Evolutionary conservation across 2,113 vertebrate species (phyloP).

Genomic region (Scytalopus superciliaris): DNA sequence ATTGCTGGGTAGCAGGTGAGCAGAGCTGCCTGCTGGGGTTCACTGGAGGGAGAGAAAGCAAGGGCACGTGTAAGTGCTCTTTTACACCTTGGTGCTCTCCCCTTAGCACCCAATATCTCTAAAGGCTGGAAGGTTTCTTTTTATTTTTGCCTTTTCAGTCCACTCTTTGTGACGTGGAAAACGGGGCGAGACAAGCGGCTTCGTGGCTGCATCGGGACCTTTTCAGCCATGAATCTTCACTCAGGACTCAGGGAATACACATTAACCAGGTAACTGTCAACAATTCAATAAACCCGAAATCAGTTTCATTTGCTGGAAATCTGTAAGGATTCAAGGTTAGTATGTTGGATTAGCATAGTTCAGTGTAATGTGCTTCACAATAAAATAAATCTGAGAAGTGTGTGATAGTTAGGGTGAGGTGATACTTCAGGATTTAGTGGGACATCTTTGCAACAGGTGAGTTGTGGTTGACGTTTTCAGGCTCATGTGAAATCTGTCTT

Average conservation of each 20-base stretch:
- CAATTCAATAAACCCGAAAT: neutral
- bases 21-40: neutral
- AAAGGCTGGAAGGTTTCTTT: constrained; percentile 52
- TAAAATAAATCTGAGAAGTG: neutral
- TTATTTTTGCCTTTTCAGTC: constrained; percentile 73
- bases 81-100: neutral
- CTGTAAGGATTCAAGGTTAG: neutral
- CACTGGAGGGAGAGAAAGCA: neutral
- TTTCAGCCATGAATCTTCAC: constrained; percentile 88
- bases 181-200: constrained; percentile 85
- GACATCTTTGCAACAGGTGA: neutral
- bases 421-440: neutral
- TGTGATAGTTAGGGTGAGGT: neutral
- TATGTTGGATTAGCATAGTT: neutral
- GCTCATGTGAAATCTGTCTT: neutral
- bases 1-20: neutral
- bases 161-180: constrained; percentile 89
- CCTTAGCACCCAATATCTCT: neutral
- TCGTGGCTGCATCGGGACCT: constrained; percentile 86
- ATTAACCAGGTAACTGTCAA: constrained; percentile 81
- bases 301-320: neutral
- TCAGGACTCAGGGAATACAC: constrained; percentile 91
- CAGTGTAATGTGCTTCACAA: neutral
- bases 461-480: neutral
- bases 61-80: accelerated